Conservation (phyloP, 1,140 invertebrate genomes). For the Bombus confusus region DNA sequence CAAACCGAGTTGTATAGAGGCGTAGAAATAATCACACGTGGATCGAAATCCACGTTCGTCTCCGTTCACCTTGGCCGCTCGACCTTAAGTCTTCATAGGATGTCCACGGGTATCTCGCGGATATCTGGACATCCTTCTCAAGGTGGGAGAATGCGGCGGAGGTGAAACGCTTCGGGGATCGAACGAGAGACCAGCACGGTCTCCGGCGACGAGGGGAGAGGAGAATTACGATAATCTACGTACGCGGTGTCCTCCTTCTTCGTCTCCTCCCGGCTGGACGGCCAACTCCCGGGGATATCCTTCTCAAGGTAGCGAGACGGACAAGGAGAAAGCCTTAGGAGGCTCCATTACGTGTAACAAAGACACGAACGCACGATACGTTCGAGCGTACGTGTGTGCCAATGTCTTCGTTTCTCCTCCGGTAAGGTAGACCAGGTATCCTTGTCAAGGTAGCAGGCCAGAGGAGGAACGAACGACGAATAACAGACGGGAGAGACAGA, state of each 20-base stretch:
- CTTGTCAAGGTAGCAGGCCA: conserved; percentile 42
- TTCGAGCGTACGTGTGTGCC: conserved; percentile 10
- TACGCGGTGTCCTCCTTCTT: conserved; percentile 53
- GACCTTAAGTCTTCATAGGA: conserved; percentile 38
- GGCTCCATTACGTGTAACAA: background rate
- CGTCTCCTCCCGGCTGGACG: conserved; percentile 23
- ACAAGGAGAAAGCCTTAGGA: conserved; percentile 31
- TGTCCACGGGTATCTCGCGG: conserved; percentile 2
- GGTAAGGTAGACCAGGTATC: conserved; percentile 29
- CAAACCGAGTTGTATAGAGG: background rate
- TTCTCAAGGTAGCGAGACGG: conserved; percentile 74
- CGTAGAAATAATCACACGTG: background rate
- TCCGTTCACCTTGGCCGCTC: conserved; percentile 48
- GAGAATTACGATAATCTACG: conserved; percentile 60
- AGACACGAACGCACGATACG: conserved; percentile 39
- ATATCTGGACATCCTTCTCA: conserved; percentile 64
- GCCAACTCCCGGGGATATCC: conserved; percentile 60
- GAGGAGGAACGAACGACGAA: conserved; percentile 24
- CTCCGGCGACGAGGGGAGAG: conserved; percentile 6
- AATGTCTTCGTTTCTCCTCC: conserved; percentile 41
- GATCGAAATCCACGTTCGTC: background rate
- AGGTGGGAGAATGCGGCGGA: conserved; percentile 53
- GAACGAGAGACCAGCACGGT: background rate
- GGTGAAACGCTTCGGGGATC: conserved; percentile 37
- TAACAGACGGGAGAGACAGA: conserved; percentile 20